A percentile compares a stretch with the other conserved stretches of the same genome.
Evolutionary conservation across 2,888 invertebrate genomes (phyloP).

Genomic region (Spilosoma lubricipeda): DNA sequence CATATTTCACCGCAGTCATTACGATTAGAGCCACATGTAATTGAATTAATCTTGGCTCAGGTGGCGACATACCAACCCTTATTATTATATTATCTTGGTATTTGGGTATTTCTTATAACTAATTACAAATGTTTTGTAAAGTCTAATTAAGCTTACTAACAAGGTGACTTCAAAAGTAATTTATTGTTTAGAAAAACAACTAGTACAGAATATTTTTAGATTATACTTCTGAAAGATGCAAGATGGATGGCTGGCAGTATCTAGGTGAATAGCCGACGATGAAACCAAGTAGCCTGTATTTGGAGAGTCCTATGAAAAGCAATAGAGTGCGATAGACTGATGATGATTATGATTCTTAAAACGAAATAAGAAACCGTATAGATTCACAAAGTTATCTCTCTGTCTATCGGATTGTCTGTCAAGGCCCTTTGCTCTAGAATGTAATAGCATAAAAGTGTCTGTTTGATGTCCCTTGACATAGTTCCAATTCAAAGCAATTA

Average conservation of each 20-base stretch:
- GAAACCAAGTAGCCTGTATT: too few species aligned
- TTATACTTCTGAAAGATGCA: neutral
- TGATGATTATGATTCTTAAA: too few species aligned
- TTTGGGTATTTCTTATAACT: neutral
- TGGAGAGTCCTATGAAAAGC: too few species aligned
- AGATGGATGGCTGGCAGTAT: too few species aligned
- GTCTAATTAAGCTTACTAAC: neutral
- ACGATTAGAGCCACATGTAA: conserved; percentile 22
- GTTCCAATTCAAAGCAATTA: too few species aligned
- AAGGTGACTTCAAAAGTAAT: neutral
- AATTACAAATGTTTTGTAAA: neutral
- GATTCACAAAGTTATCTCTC: neutral
- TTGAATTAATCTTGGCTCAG: conserved; percentile 26
- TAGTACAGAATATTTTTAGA: neutral
- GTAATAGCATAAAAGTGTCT: neutral
- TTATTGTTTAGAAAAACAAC: neutral
- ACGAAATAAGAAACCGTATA: neutral
- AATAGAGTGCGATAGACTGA: too few species aligned
- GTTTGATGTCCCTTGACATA: too few species aligned
- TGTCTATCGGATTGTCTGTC: neutral
- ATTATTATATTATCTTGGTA: conserved; percentile 7
- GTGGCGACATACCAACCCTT: conserved; percentile 7
- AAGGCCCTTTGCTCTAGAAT: neutral
- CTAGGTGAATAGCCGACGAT: too few species aligned
- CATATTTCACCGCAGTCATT: conserved; percentile 25